phyloP scores from a whole-genome alignment of 2,888 invertebrate species.

The Aquatica leii region DNA sequence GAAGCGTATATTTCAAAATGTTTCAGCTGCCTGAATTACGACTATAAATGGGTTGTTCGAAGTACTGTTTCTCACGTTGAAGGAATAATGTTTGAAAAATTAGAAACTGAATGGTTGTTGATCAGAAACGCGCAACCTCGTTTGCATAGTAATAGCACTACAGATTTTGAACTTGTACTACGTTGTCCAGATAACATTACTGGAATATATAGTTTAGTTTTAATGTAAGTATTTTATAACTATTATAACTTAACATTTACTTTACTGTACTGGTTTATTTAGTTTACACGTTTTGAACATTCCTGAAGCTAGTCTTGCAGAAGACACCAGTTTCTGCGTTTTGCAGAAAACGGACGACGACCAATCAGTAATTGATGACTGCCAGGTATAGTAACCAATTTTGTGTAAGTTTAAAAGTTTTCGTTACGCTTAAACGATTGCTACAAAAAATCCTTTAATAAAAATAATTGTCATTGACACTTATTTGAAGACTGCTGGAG shows the following conservation, averaged over 20 bases:
- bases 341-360: conserved; percentile 29
- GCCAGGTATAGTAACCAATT: too few species aligned
- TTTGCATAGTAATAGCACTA: conserved; percentile 49
- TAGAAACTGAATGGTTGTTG: conserved; percentile 47
- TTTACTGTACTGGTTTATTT: conserved; percentile 26
- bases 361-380: too few species aligned
- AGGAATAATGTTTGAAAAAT: conserved; percentile 22
- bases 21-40: conserved; percentile 45
- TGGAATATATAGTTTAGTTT: conserved; percentile 51
- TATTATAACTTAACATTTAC: neutral
- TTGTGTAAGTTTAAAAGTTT: too few species aligned
- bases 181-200: conserved; percentile 39
- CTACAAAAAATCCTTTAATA: too few species aligned
- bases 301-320: conserved; percentile 52
- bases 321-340: conserved; percentile 39
- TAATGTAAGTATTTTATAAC: conserved; percentile 53
- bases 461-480: too few species aligned
- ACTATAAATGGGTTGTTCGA: conserved; percentile 51
- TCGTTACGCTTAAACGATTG: too few species aligned
- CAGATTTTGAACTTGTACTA: conserved; percentile 51
- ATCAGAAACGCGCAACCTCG: conserved; percentile 47
- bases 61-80: conserved; percentile 2
- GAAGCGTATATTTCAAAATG: too few species aligned
- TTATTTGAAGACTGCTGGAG: too few species aligned
- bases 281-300: conserved; percentile 57